Conservation (phyloP, 2,797 vertebrate genomes). For the Thalassophryne amazonica region DNA sequence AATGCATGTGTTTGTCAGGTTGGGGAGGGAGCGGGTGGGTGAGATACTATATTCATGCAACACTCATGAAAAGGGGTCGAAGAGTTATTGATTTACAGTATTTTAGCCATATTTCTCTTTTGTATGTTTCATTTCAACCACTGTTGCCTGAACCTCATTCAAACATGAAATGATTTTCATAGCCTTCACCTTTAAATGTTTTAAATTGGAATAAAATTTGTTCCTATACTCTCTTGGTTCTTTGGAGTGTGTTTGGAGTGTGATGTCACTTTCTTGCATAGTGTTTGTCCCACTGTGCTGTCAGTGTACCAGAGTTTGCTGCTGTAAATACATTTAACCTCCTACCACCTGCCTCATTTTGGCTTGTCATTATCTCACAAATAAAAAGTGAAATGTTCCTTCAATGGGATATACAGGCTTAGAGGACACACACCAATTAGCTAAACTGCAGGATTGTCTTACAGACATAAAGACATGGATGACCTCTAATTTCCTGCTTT, state of each 20-base stretch:
- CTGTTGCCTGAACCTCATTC: slow-evolving; percentile 88
- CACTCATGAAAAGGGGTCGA: slow-evolving; percentile 63
- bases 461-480: too few species aligned
- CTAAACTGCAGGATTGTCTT: too few species aligned
- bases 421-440: too few species aligned
- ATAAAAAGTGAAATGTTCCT: too few species aligned
- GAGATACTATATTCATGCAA: slow-evolving; percentile 66
- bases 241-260: not conserved
- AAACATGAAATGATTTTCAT: slow-evolving; percentile 95
- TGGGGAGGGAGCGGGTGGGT: slow-evolving; percentile 62
- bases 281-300: not conserved
- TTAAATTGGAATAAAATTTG: slow-evolving; percentile 96
- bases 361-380: too few species aligned
- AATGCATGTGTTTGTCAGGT: slow-evolving; percentile 86
- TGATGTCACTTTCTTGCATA: not conserved
- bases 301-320: too few species aligned
- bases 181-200: slow-evolving; percentile 97
- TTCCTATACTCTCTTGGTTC: slow-evolving; percentile 81
- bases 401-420: too few species aligned
- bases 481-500: too few species aligned
- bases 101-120: slow-evolving; percentile 82
- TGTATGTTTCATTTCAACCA: slow-evolving; percentile 84
- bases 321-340: too few species aligned
- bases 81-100: slow-evolving; percentile 80
- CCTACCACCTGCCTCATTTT: too few species aligned